Evolutionary conservation across 2,113 vertebrate genomes (phyloP).

Genomic region (Mormyrus iriodes): DNA sequence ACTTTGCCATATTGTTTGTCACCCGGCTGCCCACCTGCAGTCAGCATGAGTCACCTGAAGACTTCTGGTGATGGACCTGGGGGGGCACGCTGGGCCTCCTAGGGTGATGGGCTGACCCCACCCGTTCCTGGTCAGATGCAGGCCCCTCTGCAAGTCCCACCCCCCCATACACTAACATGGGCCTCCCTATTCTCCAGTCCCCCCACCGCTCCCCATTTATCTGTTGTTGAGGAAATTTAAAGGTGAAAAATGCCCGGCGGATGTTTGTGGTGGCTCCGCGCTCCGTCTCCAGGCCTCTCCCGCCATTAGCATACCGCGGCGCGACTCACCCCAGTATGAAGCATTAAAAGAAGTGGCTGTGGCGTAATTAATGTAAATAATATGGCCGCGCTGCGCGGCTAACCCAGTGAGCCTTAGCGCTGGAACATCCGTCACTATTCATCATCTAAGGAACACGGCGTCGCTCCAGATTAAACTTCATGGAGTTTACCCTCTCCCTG

Average conservation of each 20-base stretch:
- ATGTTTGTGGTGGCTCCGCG: background rate
- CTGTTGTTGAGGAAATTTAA: conserved; percentile 6
- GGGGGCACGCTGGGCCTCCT: background rate
- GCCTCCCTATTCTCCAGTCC: background rate
- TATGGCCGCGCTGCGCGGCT: conserved; percentile 71
- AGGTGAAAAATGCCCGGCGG: background rate
- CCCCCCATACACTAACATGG: background rate
- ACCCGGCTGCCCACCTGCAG: background rate
- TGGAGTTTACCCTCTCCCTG: conserved; percentile 56
- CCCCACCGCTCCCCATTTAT: background rate
- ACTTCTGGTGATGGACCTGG: background rate
- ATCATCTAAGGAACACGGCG: conserved; percentile 71
- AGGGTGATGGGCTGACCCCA: background rate
- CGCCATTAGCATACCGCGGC: conserved; percentile 5
- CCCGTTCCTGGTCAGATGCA: background rate
- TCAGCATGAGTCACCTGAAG: background rate
- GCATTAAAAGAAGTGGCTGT: conserved; percentile 74
- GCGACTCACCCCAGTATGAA: conserved; percentile 64
- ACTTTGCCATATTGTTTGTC: background rate
- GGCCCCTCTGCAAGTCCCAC: background rate
- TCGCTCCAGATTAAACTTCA: conserved; percentile 81
- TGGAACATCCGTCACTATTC: conserved; percentile 76
- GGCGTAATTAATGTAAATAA: conserved; percentile 81
- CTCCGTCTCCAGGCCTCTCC: background rate
- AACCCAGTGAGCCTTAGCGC: conserved; percentile 79